These are phyloP conservation scores for Drosophila nigrodunni DNA, from an alignment of 1,140 invertebrate genomes.

Conservation along the genomic window DNA sequence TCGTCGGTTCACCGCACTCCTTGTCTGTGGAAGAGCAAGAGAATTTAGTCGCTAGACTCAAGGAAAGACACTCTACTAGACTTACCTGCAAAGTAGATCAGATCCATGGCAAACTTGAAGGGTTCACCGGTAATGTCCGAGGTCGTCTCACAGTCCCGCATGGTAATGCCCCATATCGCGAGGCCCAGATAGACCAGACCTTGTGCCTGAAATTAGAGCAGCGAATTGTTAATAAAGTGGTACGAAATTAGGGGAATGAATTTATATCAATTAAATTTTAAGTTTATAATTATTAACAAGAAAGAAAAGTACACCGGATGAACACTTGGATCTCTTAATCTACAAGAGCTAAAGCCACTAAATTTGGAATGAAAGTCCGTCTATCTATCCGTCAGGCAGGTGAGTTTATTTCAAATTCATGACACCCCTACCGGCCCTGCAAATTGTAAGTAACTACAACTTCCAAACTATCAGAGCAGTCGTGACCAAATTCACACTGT, in stretches of 20 bases:
- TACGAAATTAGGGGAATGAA: background rate
- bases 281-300: too few relatives aligned
- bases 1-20: conserved; percentile 41
- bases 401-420: too few relatives aligned
- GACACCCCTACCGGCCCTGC: too few relatives aligned
- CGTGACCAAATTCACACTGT: too few relatives aligned
- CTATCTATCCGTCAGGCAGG: too few relatives aligned
- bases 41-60: background rate
- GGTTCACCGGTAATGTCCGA: conserved; percentile 55
- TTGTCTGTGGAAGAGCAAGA: conserved; percentile 30
- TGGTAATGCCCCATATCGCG: conserved; percentile 72
- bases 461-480: too few relatives aligned
- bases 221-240: background rate
- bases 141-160: conserved; percentile 42
- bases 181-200: conserved; percentile 65
- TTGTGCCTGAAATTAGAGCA: conserved; percentile 50
- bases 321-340: too few relatives aligned
- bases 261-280: background rate
- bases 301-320: too few relatives aligned
- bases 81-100: conserved; percentile 73
- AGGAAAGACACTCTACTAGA: background rate
- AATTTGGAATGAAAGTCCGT: too few relatives aligned
- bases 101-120: conserved; percentile 69
- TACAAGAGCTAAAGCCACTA: too few relatives aligned
- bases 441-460: too few relatives aligned